phyloP scores from a whole-genome alignment of 2,888 invertebrate genomes.

The Hirudinaria manillensis region DNA sequence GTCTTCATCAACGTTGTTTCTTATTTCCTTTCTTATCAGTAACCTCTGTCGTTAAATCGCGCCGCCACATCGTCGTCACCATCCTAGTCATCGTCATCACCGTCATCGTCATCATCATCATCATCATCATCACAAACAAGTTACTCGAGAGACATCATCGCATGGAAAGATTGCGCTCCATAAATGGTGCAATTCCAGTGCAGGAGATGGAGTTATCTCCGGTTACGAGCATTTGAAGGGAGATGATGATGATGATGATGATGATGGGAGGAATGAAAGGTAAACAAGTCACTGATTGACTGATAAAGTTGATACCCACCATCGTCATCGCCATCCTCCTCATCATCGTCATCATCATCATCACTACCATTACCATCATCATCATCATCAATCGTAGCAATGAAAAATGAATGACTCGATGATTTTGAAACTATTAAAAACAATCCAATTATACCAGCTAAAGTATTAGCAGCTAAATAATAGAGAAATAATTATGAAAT shows the following conservation, averaged over 20 bases:
- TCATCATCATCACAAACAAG: slow-evolving; percentile 1
- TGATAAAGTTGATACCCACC: no score
- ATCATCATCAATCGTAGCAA: slow-evolving; percentile 1
- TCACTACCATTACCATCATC: slow-evolving; percentile 11
- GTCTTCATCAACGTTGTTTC: slow-evolving; percentile 4
- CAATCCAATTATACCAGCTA: no score
- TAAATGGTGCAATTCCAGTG: no score
- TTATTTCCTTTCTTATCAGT: not conserved
- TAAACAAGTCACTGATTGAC: no score
- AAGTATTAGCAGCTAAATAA: no score
- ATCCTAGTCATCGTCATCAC: slow-evolving; percentile 10
- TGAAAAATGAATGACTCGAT: no score
- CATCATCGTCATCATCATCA: slow-evolving; percentile 23
- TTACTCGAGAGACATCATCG: no score
- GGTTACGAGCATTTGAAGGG: not conserved
- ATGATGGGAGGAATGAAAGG: not conserved
- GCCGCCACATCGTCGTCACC: not conserved
- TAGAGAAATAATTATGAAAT: no score
- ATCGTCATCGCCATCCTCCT: not conserved
- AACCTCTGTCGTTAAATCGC: not conserved
- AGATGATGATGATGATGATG: not conserved
- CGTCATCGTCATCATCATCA: slow-evolving; percentile 26
- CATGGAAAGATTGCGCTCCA: no score
- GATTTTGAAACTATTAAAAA: no score
- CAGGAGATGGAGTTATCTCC: no score